Evolutionary conservation across 2,888 invertebrate genomes (phyloP).

Genomic region (Neoitamus cyanurus): DNA sequence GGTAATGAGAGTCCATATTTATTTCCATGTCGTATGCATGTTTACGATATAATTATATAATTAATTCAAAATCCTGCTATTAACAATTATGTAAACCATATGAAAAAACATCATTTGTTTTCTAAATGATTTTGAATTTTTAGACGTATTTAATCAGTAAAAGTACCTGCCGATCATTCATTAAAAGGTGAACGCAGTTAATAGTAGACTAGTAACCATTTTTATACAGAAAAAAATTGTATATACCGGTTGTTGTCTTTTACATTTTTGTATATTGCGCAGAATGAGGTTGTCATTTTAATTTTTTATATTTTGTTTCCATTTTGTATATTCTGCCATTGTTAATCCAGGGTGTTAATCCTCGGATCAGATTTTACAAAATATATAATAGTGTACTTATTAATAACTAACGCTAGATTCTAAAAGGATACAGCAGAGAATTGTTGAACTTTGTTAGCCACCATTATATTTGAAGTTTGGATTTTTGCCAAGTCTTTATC

Average conservation of each 20-base stretch:
- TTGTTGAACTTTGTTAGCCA: background rate
- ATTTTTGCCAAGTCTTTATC: background rate
- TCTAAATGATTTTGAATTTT: background rate
- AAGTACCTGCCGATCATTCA: background rate
- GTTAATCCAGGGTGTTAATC: background rate
- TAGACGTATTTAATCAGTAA: background rate
- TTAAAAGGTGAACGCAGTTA: background rate
- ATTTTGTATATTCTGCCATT: slow-evolving; percentile 30
- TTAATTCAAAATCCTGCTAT: no score
- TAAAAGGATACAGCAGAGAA: background rate
- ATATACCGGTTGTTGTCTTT: slow-evolving; percentile 28
- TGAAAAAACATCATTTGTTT: background rate
- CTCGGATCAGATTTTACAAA: background rate
- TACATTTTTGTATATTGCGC: slow-evolving; percentile 15
- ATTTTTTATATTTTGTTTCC: background rate
- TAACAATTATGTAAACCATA: no score
- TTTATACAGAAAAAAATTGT: slow-evolving; percentile 24
- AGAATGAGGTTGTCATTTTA: background rate
- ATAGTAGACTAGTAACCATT: slow-evolving; percentile 6
- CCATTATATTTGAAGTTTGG: background rate
- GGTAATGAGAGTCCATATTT: background rate
- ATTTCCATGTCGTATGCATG: no score
- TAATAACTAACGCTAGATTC: background rate
- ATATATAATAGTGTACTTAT: background rate
- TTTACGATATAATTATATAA: no score